Evolutionary conservation across 2,888 invertebrate genomes (phyloP), one percentile per base, ranked within the genome.

Genomic region (Siphlonurus alternatus): DNA sequence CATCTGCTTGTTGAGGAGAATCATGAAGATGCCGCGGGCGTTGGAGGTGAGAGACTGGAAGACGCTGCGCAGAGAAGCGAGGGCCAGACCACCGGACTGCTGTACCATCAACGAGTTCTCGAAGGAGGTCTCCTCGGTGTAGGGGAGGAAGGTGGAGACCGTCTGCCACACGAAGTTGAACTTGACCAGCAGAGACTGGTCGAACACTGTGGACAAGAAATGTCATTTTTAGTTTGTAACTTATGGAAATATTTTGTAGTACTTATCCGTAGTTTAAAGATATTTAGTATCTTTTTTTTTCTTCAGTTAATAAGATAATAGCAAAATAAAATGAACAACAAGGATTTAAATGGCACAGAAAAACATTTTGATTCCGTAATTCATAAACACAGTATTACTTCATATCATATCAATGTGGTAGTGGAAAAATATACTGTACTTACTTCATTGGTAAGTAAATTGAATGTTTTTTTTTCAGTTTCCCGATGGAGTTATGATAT

Each of bases 141-240:
- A 97, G 0, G 90, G 86, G 66, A 84, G 73, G 75, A 89, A 89
- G 0, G 93, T 91, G 0, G 94, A 93, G 2, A 85, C 85, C 73
- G 96, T 93, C 83, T 88, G 89, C 92, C 93, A 95, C 2, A 88
- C 83, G 76, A 93, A 96, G 72, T 90, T 92, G 70, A 87, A 93
- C 71, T 88, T 85, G 70, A 89, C 87, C 24, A 89, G 76, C 72
- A 89, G 91, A 2, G 83, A 82, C 70, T 93, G 89, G 73, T 95
- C 92, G 92, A 95, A 95, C 70, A 95, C 92, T 92, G 74, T 65
- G 79, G 78, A 54, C 53, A 62, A 56, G 66, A 56, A n/a, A n/a
- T n/a, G n/a, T n/a, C n/a, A n/a, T n/a, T n/a, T n/a, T n/a, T n/a
- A 61, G 62, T 53, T 60, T 20, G n/a, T 5, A 25, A 19, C 18